Base-by-base conservation (phyloP, 2,888 invertebrate species). In the Orthonychiurus folsomi region DNA sequence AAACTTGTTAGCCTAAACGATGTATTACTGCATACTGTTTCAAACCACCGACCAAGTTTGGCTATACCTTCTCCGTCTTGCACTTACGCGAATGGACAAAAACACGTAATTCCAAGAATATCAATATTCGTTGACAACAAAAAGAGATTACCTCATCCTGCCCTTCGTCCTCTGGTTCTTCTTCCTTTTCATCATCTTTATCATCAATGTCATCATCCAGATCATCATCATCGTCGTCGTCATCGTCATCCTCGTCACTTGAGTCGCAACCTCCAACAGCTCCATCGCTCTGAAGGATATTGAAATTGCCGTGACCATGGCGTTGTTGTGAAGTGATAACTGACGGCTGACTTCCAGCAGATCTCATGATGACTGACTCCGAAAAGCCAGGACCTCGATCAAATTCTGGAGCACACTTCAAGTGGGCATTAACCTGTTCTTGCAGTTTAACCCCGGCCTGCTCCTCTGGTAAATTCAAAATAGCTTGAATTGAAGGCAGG, bases 401-500 rank as follows among this genome's bases (percentile, higher is more conserved):
- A 20, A 54, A 54, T 9, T 28, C 27, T 21, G 20, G 27, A 12
- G 63, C 81, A 64, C 80, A 82, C 66, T 81, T 85, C 63, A 88
- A 77, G 18, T 88, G 88, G 18, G 88, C 86, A 76, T 89, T 90
- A 1, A 92, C 90, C 77, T 91, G 91, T 75, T 90, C 89, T 74
- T 92, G 92, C n/a, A 93, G 79, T 66, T 91, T 81, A 1, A 88
- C 85, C 0, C 89, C 87, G 25, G 92, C 91, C 74, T 90, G 78
- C 24, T 85, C 84, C 66, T 87, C 85, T 25, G 93, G 93, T 37
- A 37, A 37, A 5, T 5, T 9, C 5, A 93, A 88, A 47, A 93
- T 90, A 3, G 93, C 91, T 73, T 90, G 87, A 69, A 93, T 91
- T 59, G 93, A 86, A 59, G 92, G 89, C 50, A 90, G 89, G 50